Percentiles rank a stretch among this genome's conserved stretches.
phyloP scores from a whole-genome alignment of 1,140 invertebrate species.

The Penaeus chinensis region DNA sequence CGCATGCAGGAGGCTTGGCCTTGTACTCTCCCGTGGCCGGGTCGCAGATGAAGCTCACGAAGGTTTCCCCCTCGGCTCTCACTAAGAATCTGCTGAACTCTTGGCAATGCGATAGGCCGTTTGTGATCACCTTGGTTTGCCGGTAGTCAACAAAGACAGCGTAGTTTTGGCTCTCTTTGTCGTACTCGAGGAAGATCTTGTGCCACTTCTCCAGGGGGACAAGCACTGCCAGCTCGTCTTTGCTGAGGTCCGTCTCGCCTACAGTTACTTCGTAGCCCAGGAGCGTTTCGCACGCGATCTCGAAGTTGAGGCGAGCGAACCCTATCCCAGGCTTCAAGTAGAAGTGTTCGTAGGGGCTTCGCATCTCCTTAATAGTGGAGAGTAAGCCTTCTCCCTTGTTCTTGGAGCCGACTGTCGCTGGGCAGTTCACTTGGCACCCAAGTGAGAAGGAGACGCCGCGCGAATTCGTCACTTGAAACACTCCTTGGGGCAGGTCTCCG shows the following conservation, averaged over 20 bases:
- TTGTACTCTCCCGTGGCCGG: neutral
- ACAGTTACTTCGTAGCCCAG: neutral
- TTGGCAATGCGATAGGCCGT: neutral
- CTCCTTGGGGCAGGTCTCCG: neutral
- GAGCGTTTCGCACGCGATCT: neutral
- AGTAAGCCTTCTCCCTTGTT: neutral
- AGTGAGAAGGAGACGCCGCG: neutral
- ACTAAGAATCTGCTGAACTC: neutral
- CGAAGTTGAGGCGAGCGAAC: slow-evolving; percentile 13
- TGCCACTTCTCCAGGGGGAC: slow-evolving; percentile 3
- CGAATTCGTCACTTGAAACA: neutral
- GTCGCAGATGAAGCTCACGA: neutral
- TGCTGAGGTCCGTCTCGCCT: neutral
- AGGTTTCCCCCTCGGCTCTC: neutral
- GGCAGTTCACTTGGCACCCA: slow-evolving; percentile 30
- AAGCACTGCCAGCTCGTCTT: neutral
- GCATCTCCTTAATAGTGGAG: neutral
- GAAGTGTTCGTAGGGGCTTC: neutral
- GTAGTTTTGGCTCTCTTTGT: neutral
- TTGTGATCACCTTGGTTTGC: neutral
- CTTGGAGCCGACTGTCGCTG: neutral
- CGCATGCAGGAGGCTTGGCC: no score
- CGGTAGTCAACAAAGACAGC: neutral
- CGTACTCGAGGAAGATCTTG: neutral
- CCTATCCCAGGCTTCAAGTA: slow-evolving; percentile 27